Base-by-base conservation (phyloP, 2,888 invertebrate species). In the Oligia strigilis region DNA sequence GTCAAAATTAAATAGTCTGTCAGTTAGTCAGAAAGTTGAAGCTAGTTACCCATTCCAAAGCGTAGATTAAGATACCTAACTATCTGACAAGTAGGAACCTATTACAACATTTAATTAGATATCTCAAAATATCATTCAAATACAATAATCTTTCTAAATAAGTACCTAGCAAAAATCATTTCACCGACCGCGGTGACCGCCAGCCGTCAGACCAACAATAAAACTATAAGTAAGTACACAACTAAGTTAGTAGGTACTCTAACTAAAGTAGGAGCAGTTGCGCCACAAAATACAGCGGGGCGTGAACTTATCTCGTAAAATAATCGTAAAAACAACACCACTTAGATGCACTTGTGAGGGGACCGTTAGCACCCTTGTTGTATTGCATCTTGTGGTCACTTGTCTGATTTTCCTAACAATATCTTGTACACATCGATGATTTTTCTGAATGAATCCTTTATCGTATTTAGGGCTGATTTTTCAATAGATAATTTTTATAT, bases 291-390 rank as follows among this genome's bases (percentile, higher is more conserved):
- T 29, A 29, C 29, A 60, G 72, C 29, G 60, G 58, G 43, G 66
- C 29, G 75, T 13, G 69, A 74, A 65, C 65, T 80, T 43, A 17
- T 73, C 65, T 78, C 87, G 60, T 86, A 86, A 87, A 88, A 86
- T 83, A 84, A 83, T 78, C 83, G 86, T 87, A 83, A 86, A 86
- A 77, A 17, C 58, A 77, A 76, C 81, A 83, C 74, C 69, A 75
- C 76, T 79, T 49, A 23, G 73, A 76, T 86, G 87, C 81, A 86
- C 43, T 80, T 72, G 77, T 76, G 29, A 58, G 62, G 62, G 36
- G 77, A 6, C 49, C 64, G 77, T 79, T 75, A 75, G 67, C 85
- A 78, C 66, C 87, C 70, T 40, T 67, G 64, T 29, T 77, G 69
- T 67, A 69, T 29, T 77, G 69, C 72, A 75, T 46, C 17, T 23